A percentile compares a stretch with the other conserved stretches of the same genome.
Conservation (phyloP, 2,113 vertebrate species). For the Paratilapia polleni region DNA sequence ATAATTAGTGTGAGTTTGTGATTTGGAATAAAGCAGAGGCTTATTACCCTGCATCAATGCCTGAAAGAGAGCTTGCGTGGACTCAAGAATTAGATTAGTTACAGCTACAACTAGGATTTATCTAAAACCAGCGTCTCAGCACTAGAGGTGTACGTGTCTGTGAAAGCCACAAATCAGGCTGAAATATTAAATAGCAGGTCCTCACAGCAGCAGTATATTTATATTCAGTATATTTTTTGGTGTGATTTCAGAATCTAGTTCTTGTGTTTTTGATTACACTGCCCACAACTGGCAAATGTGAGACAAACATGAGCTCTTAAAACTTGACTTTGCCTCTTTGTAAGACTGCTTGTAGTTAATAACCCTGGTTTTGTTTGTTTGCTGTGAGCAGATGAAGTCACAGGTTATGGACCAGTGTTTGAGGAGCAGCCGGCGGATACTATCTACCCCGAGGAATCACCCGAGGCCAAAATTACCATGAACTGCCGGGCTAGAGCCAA, state of each 20-base stretch:
- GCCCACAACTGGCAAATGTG: constrained; percentile 45
- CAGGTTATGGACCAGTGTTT: constrained; percentile 94
- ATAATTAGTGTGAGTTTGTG: constrained; percentile 38
- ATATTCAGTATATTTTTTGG: neutral
- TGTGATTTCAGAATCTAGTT: constrained; percentile 22
- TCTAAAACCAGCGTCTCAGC: neutral
- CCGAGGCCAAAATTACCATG: constrained; percentile 92
- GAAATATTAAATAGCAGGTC: constrained; percentile 13
- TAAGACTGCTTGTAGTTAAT: constrained; percentile 31
- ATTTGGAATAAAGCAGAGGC: constrained; percentile 27
- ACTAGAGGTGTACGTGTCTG: neutral
- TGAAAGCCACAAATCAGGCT: neutral
- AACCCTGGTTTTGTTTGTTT: constrained; percentile 31
- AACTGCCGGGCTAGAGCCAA: constrained; percentile 89
- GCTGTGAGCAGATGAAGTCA: constrained; percentile 84
- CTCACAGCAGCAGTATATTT: too few relatives aligned
- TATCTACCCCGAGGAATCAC: constrained; percentile 95
- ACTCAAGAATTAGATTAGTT: constrained; percentile 17
- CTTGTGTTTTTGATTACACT: constrained; percentile 20
- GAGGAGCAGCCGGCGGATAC: constrained; percentile 95
- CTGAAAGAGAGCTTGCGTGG: constrained; percentile 10
- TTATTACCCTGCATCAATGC: constrained; percentile 14
- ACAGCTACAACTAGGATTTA: neutral
- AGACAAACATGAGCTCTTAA: neutral
- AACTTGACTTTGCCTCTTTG: constrained; percentile 31